A percentile compares a stretch with the other conserved stretches of the same genome.
Evolutionary conservation across 2,797 vertebrate genomes (phyloP).

Genomic region (Pitangus sulphuratus): DNA sequence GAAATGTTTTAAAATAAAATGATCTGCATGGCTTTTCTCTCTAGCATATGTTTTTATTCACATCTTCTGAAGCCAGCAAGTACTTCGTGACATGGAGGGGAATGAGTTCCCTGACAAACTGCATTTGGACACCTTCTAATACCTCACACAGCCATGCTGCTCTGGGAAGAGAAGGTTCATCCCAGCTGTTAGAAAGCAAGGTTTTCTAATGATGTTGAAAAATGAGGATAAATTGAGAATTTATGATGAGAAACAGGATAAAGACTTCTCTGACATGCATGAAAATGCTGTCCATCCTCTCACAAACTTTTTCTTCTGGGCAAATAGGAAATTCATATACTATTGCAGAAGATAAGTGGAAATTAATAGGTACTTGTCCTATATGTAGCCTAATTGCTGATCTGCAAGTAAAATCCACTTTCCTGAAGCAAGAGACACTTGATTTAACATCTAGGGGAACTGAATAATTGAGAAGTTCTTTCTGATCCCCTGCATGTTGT

Average conservation of each 20-base stretch:
- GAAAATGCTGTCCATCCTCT: background rate
- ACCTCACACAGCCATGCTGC: background rate
- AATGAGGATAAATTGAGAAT: too few relatives aligned
- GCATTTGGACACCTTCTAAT: background rate
- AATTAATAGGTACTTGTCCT: background rate
- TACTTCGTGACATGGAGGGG: background rate
- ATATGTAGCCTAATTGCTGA: background rate
- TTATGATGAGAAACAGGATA: background rate
- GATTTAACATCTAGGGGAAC: background rate
- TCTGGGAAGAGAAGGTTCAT: background rate
- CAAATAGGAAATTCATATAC: background rate
- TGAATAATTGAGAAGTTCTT: background rate
- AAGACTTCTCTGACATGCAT: background rate
- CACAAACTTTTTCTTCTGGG: background rate
- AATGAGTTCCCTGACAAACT: background rate
- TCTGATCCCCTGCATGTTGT: background rate
- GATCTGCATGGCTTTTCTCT: background rate
- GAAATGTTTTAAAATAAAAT: background rate
- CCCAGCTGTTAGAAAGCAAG: background rate
- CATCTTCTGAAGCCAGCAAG: background rate
- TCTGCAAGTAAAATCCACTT: background rate
- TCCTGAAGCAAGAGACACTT: background rate
- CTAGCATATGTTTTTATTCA: background rate
- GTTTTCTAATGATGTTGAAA: too few relatives aligned
- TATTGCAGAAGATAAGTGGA: background rate